Evolutionary conservation across 1,140 invertebrate species (phyloP).

Genomic region (Brachionus koreanus): DNA sequence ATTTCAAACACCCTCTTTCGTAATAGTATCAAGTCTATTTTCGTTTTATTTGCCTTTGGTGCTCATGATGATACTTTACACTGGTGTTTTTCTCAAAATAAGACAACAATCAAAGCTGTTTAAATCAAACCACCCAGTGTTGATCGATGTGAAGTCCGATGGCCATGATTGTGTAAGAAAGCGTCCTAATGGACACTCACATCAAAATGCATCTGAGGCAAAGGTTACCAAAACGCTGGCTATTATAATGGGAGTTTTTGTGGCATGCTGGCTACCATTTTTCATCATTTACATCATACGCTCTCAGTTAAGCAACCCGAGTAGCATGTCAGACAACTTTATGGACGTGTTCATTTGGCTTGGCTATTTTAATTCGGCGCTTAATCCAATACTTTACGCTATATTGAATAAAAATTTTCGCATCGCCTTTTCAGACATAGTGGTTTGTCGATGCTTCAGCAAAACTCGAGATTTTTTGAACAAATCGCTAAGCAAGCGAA

Average conservation of each 20-base stretch:
- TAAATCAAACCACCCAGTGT: not conserved
- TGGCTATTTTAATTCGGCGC: slow-evolving; percentile 41
- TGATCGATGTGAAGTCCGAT: not conserved
- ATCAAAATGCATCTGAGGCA: not conserved
- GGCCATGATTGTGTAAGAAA: not conserved
- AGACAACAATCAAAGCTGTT: slow-evolving; percentile 43
- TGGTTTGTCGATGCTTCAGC: slow-evolving; percentile 12
- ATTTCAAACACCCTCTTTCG: slow-evolving; percentile 71
- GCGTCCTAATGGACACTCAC: not conserved
- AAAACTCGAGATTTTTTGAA: not conserved
- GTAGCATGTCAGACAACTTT: not conserved
- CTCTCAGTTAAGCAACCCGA: not conserved
- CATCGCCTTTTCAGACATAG: slow-evolving; percentile 31
- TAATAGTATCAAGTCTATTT: slow-evolving; percentile 86
- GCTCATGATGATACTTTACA: slow-evolving; percentile 93
- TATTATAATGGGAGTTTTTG: slow-evolving; percentile 34
- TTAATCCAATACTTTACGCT: slow-evolving; percentile 43
- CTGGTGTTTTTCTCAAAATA: slow-evolving; percentile 78
- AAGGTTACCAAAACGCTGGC: slow-evolving; percentile 28
- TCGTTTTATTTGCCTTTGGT: slow-evolving; percentile 94
- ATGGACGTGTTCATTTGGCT: slow-evolving; percentile 43
- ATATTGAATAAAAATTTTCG: slow-evolving; percentile 44
- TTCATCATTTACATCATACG: slow-evolving; percentile 37
- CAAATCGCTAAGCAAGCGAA: not conserved
- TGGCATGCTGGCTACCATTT: slow-evolving; percentile 42